Evolutionary conservation across 2,113 vertebrate genomes (phyloP).

Genomic region (Echinops telfairi): DNA sequence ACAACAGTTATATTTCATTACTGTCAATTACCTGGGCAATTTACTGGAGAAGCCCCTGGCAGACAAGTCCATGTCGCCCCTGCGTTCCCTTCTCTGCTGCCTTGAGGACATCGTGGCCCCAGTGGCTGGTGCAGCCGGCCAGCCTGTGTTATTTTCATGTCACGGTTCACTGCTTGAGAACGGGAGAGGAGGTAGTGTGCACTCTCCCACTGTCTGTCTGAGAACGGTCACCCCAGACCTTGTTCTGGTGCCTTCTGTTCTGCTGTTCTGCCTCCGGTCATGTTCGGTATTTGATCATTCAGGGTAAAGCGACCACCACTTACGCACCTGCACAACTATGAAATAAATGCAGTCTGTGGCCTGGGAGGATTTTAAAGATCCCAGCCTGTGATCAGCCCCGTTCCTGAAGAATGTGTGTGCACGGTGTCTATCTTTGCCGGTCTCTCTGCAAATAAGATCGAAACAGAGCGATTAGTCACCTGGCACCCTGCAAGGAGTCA

Average conservation of each 20-base stretch:
- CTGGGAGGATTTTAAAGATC: not conserved
- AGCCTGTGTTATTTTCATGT: slow-evolving; percentile 22
- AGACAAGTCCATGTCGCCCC: slow-evolving; percentile 1
- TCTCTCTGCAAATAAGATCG: not conserved
- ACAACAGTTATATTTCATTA: slow-evolving; percentile 13
- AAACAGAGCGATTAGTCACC: slow-evolving; percentile 43
- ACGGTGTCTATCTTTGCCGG: slow-evolving; percentile 9
- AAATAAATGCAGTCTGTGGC: not conserved
- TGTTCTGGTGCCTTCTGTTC: not conserved
- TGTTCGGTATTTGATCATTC: not conserved
- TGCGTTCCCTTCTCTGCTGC: not conserved
- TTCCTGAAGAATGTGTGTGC: slow-evolving; percentile 11
- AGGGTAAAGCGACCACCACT: not conserved
- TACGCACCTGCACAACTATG: not conserved
- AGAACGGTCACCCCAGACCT: slow-evolving; percentile 35
- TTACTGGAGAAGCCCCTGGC: slow-evolving; percentile 59
- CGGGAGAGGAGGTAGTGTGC: not conserved
- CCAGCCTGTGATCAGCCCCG: not conserved
- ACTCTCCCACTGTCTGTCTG: slow-evolving; percentile 16
- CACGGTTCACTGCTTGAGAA: not conserved
- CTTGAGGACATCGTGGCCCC: slow-evolving; percentile 27
- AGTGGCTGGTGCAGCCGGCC: not conserved
- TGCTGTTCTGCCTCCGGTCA: slow-evolving; percentile 41
- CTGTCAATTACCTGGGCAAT: slow-evolving; percentile 67
- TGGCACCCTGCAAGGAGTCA: slow-evolving; percentile 44